Evolutionary conservation across 2,888 invertebrate genomes (phyloP), one percentile per base, ranked within the genome.

Genomic region (Altica lythri): DNA sequence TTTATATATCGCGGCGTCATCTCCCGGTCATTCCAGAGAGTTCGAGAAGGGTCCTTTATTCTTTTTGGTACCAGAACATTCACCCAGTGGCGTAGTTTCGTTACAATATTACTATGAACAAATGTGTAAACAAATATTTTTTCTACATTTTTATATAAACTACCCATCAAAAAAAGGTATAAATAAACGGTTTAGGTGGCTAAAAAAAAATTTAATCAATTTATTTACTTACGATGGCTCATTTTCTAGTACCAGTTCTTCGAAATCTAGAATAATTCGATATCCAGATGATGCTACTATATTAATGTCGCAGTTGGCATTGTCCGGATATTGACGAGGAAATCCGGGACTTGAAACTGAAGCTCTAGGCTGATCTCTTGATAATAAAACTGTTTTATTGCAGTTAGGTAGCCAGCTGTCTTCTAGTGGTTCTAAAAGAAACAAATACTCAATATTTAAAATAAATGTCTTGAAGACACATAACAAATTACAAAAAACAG

Each of bases 271-370:
- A 1, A 85, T 79, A 38, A 90, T 79, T n/a, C 85, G 82, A 69
- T 85, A 87, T 10, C 85, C 85, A 0, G 82, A 79, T 0, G 88
- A 86, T 2, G 88, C 87, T 2, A 79, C 78, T 43, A 94, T 80
- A 57, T 82, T 82, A 65, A 85, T 90, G 64, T 83, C 80, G 74
- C 94, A 94, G 62, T 85, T 82, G 32, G 86, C 83, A 71, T 88
- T 88, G 69, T 89, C 86, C 0, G 87, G 88, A 77, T 92, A 92
- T 12, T 83, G 82, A 10, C 83, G 80, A 0, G 92, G 93, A 74
- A 89, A 93, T 29, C 86, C 87, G 1, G 93, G 93, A 71, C 90
- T 90, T 43, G 86, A 84, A n/a, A 90, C 78, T 0, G 83, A 80
- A 1, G 84, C 83, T 63, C 85, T 80, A 0, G 86, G 84, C 70